Conservation (phyloP, 2,888 invertebrate species). For the Plagodis pulveraria region DNA sequence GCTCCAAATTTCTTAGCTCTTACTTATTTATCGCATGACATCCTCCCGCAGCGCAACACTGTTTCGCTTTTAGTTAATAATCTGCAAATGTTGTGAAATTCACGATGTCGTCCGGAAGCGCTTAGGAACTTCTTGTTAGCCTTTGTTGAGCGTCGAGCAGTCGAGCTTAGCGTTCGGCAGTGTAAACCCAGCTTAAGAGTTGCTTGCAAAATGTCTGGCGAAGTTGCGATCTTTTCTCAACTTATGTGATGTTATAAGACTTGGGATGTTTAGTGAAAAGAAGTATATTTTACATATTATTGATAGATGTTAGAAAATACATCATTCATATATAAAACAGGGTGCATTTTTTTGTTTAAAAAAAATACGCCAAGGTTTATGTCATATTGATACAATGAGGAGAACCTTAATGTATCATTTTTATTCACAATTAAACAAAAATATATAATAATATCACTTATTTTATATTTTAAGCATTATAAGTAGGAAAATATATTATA, state of each 20-base stretch:
- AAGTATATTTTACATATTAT: neutral
- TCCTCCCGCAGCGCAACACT: constrained; percentile 55
- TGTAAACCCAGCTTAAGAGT: constrained; percentile 31
- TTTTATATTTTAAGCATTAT: no score
- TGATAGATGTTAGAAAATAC: no score
- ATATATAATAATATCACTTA: no score
- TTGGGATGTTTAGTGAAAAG: neutral
- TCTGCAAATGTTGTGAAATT: constrained; percentile 37
- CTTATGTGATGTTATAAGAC: constrained; percentile 2
- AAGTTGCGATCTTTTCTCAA: constrained; percentile 12
- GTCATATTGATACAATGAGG: no score
- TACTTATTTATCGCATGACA: constrained; percentile 62
- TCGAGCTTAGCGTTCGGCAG: constrained; percentile 24
- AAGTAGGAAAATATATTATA: no score
- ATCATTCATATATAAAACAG: no score
- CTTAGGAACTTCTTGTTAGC: constrained; percentile 26
- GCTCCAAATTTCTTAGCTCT: constrained; percentile 53
- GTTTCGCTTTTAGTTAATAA: constrained; percentile 74
- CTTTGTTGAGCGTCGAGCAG: constrained; percentile 5
- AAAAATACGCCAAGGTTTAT: no score
- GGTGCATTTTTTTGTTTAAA: no score
- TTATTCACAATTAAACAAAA: no score
- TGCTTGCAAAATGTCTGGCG: constrained; percentile 21
- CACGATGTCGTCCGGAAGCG: constrained; percentile 21
- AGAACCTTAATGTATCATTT: no score